phyloP scores from a whole-genome alignment of 2,888 invertebrate genomes.

The Lepeophtheirus nordmannii region DNA sequence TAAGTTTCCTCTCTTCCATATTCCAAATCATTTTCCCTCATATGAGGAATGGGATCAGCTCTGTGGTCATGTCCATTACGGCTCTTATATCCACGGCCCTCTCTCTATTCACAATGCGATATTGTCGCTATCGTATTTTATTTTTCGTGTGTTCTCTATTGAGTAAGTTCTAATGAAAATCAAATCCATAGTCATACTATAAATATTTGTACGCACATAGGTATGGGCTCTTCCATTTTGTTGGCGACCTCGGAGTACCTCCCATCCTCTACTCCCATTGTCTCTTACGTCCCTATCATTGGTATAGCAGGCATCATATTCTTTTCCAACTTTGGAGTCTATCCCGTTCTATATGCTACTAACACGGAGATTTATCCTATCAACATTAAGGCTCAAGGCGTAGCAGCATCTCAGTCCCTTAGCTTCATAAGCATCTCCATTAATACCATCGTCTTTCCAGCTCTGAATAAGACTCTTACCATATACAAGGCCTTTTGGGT shows the following conservation, averaged over 20 bases:
- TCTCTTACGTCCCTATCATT: background rate
- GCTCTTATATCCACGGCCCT: background rate
- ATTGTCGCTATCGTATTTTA: background rate
- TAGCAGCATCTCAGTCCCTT: slow-evolving; percentile 3
- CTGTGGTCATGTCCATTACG: background rate
- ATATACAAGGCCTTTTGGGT: background rate
- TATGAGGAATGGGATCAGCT: background rate
- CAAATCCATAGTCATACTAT: background rate
- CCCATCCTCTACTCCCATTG: background rate
- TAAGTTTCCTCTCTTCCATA: background rate
- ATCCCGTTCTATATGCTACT: background rate
- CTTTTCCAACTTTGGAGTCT: background rate
- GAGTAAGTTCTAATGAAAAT: background rate
- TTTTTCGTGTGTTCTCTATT: background rate
- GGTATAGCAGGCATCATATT: background rate
- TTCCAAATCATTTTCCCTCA: slow-evolving; percentile 1
- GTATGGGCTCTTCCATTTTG: background rate
- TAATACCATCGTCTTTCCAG: background rate
- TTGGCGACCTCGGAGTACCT: background rate
- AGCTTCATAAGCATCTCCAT: slow-evolving; percentile 4
- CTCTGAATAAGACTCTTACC: background rate
- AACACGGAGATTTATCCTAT: background rate
- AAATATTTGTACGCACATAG: background rate
- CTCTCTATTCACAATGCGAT: background rate
- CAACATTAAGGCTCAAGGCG: slow-evolving; percentile 1